Evolutionary conservation across 1,140 invertebrate species (phyloP), one percentile per base, ranked within the genome.

Genomic region (Vollenhovia emeryi): DNA sequence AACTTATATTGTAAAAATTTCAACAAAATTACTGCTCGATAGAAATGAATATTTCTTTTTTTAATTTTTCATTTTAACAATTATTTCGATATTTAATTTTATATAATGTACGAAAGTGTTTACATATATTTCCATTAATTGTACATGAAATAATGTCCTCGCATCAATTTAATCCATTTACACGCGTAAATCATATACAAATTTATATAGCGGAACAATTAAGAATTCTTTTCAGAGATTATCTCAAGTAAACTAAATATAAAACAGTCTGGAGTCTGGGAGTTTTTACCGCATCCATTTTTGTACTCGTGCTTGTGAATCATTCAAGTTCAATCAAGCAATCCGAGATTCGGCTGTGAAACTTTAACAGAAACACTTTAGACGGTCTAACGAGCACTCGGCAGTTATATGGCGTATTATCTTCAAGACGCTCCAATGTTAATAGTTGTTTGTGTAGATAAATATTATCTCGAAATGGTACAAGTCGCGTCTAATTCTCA

Each of bases 301-400:
- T 74, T 76, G 18, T 62, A 57, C 48, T 36, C 9, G 27, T 36
- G 33, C n/a, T 78, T 66, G n/a, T 66, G n/a, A 78, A 66, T 78
- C 75, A 52, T 15, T 78, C 13, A 11, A 48, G 43, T 21, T 78
- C 30, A 21, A 78, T 50, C n/a, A 64, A 50, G 18, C 9, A 69
- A 73, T 55, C 18, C n/a, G 43, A 79, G 55, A 73, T 43, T 59
- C 64, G 55, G 8, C 43, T 59, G 33, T 21, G 30, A 85, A 82
- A 69, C 64, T 68, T 78, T 78, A 78, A 78, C 60, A 15, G 60
- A 66, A 78, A 78, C 75, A 78, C 43, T 78, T 78, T 30, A 78
- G n/a, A 78, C 75, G 6, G 15, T 50, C 59, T 78, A 66, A 78
- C 60, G 21, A 78, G n/a, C 30, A 78, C 40, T 78, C 27, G 40